Evolutionary conservation across 2,888 invertebrate genomes (phyloP).

Genomic region (Philonicus albiceps): DNA sequence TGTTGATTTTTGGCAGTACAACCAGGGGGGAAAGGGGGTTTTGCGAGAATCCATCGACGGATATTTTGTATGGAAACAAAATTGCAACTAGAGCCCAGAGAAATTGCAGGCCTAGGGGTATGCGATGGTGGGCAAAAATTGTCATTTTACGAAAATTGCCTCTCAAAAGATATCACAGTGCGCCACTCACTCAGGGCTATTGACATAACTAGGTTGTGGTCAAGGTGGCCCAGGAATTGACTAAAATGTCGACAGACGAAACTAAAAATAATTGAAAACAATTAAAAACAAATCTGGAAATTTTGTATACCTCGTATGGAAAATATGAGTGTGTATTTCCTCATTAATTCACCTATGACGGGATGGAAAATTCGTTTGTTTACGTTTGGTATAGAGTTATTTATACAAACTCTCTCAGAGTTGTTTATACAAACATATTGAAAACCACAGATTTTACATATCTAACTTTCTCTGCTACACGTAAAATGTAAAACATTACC

Average conservation of each 20-base stretch:
- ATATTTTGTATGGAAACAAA: constrained; percentile 17
- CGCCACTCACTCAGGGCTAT: not conserved
- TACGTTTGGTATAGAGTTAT: too few relatives aligned
- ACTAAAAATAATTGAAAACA: not conserved
- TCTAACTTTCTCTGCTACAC: too few relatives aligned
- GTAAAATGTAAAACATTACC: too few relatives aligned
- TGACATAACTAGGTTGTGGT: not conserved
- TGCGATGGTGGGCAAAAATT: not conserved
- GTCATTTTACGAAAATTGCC: not conserved
- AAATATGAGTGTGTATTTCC: too few relatives aligned
- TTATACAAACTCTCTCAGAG: too few relatives aligned
- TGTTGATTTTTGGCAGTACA: constrained; percentile 32
- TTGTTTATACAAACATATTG: too few relatives aligned
- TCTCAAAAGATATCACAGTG: not conserved
- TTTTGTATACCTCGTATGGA: too few relatives aligned
- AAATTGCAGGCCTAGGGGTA: not conserved
- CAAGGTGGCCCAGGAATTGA: not conserved
- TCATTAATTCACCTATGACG: too few relatives aligned
- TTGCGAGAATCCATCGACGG: not conserved
- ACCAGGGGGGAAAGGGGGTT: not conserved
- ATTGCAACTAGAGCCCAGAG: not conserved
- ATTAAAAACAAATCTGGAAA: too few relatives aligned
- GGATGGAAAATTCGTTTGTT: too few relatives aligned
- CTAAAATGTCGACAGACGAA: not conserved
- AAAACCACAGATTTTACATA: too few relatives aligned